Evolutionary conservation across 1,140 invertebrate species (phyloP), one percentile per base, ranked within the genome.

Genomic region (Prorops nasuta): DNA sequence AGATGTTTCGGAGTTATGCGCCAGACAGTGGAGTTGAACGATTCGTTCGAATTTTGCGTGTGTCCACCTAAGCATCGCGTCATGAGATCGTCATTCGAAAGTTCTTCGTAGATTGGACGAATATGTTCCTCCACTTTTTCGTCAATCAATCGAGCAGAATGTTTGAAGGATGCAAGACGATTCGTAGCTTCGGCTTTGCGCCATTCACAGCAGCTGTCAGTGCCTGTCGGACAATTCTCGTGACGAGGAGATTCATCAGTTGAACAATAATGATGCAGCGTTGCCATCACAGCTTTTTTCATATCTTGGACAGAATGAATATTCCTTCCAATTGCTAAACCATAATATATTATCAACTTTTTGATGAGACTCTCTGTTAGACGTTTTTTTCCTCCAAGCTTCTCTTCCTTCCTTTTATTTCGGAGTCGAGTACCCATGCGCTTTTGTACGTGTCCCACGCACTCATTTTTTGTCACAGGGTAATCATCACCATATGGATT

Each of bases 161-260:
- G 19, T 44, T 17, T 39, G 1, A n/a, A 46, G 44, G 50, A 18
- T 52, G 44, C 24, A 44, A 16, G 37, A 24, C 20, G 40, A 20
- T 44, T 20, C 47, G 15, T 16, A 20, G 50, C 38, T 47, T 8
- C 40, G 8, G 0, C n/a, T 52, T 52, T 3, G 36, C 47, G 21
- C 50, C 43, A 52, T 15, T 52, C 34, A 28, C 44, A 52, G 21
- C 36, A 52, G 43, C 50, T 53, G 28, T 55, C 38, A 16, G 43
- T 41, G 12, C 43, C 53, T 21, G 17, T 24, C 21, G 49, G 53
- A 38, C 54, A 56, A 22, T 58, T 31, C 6, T 46, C 20, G 42
- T 46, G 44, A 9, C 18, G 34, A 2, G 45, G 37, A 32, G 38
- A 32, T 19, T 47, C 17, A n/a, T 47, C 17, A 1, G 45, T 22